phyloP scores from a whole-genome alignment of 2,888 invertebrate genomes.

The Macaria liturata region DNA sequence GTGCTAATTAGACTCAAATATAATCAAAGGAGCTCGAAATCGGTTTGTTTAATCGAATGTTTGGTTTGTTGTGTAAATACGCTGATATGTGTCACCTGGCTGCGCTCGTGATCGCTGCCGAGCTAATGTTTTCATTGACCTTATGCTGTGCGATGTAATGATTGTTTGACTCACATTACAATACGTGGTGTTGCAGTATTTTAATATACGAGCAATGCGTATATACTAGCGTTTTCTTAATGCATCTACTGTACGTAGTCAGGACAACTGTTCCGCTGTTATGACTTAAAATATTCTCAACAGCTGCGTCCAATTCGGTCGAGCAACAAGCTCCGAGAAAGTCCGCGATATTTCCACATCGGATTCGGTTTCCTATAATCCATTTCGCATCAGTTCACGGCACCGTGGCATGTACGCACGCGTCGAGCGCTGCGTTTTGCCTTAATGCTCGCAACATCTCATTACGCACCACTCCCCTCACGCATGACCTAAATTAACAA shows the following conservation, averaged over 20 bases:
- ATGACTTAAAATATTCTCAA: conserved; percentile 31
- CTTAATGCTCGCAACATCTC: conserved; percentile 11
- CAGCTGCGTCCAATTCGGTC: conserved; percentile 58
- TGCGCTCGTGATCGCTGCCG: conserved; percentile 27
- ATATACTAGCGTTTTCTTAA: no score
- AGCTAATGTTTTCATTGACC: conserved; percentile 8
- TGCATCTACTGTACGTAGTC: no score
- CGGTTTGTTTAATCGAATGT: conserved; percentile 15
- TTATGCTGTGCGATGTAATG: conserved; percentile 9
- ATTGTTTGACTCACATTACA: conserved; percentile 1
- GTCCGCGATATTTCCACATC: conserved; percentile 18
- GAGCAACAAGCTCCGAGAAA: conserved; percentile 25
- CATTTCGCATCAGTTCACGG: conserved; percentile 29
- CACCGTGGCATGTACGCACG: conserved; percentile 15
- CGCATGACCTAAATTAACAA: conserved; percentile 29
- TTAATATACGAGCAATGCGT: no score
- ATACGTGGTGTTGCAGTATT: no score
- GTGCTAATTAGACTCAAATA: conserved; percentile 16
- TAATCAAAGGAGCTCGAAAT: conserved; percentile 16
- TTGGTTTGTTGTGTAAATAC: conserved; percentile 17
- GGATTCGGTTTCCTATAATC: conserved; percentile 38
- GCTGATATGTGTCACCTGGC: conserved; percentile 29
- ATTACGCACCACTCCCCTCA: conserved; percentile 8
- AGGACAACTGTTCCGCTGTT: no score
- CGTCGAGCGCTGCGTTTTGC: conserved; percentile 12